Conservation (phyloP, 2,113 vertebrate species). For the Ctenomys sociabilis region DNA sequence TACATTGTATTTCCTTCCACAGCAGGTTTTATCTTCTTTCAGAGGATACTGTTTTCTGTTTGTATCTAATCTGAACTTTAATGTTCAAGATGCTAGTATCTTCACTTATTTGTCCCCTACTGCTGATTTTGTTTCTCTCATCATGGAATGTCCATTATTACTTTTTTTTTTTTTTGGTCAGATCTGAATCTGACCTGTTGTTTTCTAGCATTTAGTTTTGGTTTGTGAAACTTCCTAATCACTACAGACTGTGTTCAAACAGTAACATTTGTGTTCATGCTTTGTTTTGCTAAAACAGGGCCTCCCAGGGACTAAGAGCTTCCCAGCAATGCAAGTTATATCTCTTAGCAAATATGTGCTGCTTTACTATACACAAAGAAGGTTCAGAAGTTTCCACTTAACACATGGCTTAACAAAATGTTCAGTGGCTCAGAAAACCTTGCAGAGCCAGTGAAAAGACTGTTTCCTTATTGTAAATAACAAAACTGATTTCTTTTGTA, state of each 20-base stretch:
- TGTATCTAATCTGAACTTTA: slow-evolving; percentile 21
- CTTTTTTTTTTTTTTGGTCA: neutral
- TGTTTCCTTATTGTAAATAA: slow-evolving; percentile 21
- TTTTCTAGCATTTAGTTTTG: slow-evolving; percentile 10
- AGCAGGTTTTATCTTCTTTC: neutral
- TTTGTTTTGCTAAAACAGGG: neutral
- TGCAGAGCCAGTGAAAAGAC: neutral
- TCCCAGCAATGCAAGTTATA: neutral
- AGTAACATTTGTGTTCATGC: slow-evolving; percentile 15
- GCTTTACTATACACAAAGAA: neutral
- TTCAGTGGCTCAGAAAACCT: slow-evolving; percentile 8
- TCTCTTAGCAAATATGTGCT: neutral
- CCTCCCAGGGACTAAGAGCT: neutral
- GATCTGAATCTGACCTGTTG: neutral
- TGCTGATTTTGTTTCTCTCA: neutral
- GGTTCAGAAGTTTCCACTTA: neutral
- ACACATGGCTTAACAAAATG: neutral
- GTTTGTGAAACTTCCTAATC: slow-evolving; percentile 20
- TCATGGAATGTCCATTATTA: neutral
- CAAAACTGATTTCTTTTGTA: neutral
- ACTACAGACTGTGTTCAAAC: neutral
- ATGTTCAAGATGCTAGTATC: neutral
- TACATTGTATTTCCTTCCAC: neutral
- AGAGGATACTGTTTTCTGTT: neutral
- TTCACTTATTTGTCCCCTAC: neutral